These are phyloP conservation scores for Pygoscelis adeliae DNA, from an alignment of 2,113 vertebrate species.

Conservation along the genomic window DNA sequence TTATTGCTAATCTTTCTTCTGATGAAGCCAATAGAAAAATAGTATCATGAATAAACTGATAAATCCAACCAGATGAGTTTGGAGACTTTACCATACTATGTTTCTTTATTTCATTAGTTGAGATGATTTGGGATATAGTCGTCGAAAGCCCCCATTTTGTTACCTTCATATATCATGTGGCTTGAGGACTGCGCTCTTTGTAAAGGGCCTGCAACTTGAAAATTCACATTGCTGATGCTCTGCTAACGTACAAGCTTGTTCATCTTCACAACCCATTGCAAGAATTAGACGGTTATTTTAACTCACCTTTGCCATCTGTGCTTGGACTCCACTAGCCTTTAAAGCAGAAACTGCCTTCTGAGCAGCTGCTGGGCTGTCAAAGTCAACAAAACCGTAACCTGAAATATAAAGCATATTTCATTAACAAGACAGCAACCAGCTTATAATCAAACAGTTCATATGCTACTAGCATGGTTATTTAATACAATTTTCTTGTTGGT, in stretches of 20 bases:
- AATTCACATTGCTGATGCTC: not conserved
- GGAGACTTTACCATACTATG: not conserved
- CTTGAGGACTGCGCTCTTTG: not conserved
- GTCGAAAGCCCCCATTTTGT: not conserved
- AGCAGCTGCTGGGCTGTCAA: slow-evolving; percentile 94
- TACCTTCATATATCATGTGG: not conserved
- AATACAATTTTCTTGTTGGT: not conserved
- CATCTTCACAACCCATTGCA: not conserved
- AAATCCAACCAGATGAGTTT: not conserved
- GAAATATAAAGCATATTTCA: slow-evolving; percentile 52
- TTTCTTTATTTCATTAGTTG: not conserved
- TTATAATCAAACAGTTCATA: not conserved
- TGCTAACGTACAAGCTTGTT: not conserved
- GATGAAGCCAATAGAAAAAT: not conserved
- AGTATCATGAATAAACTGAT: not conserved
- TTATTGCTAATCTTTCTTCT: not conserved
- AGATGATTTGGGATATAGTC: not conserved
- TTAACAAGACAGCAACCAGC: not conserved
- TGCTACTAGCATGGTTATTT: not conserved
- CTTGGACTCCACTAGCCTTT: slow-evolving; percentile 93
- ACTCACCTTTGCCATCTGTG: slow-evolving; percentile 99
- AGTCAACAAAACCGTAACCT: slow-evolving; percentile 99
- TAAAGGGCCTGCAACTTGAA: not conserved
- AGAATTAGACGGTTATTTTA: not conserved
- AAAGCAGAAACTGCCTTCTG: slow-evolving; percentile 96